Base-by-base conservation (phyloP, 2,113 vertebrate species). In the Dasypus novemcinctus region DNA sequence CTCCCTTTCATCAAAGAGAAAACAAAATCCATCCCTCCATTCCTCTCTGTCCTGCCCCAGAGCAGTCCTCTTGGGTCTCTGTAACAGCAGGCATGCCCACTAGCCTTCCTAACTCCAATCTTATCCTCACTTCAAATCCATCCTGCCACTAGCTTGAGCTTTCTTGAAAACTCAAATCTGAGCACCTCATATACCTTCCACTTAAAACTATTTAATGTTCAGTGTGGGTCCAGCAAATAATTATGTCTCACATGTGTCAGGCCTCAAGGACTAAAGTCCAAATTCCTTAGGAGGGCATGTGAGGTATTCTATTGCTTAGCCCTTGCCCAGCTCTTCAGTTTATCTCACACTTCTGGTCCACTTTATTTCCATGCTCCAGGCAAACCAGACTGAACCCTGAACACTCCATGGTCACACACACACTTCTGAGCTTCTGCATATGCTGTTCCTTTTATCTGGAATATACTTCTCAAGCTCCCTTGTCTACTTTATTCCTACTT, bases 11-110 rank as follows among this genome's bases (percentile, higher is more conserved):
- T 20, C 4, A 59, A 20, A 29, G 10, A 69, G 23, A 29, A 88
- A 46, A 13, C 14, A 17, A 5, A 21, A 0, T 18, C 14, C 23
- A 2, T 27, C 8, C n/a, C 9, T 14, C 10, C 17, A 25, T 6
- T 33, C 4, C 33, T 25, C 43, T 41, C 7, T 4, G 8, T 4
- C 33, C 74, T 41, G 10, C 13, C 20, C 9, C 23, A 15, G 36
- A 4, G 7, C 59, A 33, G 21, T 12, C 8, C 52, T 33, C 6
- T 15, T 63, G 12, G 64, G 46, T 49, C 85, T 80, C 41, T 52
- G 29, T 1, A 63, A 14, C 8, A n/a, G 2, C 29, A 15, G 54
- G 54, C 18, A 18, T 36, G 31, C 23, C 57, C 64, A 75, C 11
- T 13, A 25, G 11, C 3, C 6, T 69, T 52, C 21, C 52, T 43